phyloP scores from a whole-genome alignment of 2,888 invertebrate genomes.

The Perdita meconis region DNA sequence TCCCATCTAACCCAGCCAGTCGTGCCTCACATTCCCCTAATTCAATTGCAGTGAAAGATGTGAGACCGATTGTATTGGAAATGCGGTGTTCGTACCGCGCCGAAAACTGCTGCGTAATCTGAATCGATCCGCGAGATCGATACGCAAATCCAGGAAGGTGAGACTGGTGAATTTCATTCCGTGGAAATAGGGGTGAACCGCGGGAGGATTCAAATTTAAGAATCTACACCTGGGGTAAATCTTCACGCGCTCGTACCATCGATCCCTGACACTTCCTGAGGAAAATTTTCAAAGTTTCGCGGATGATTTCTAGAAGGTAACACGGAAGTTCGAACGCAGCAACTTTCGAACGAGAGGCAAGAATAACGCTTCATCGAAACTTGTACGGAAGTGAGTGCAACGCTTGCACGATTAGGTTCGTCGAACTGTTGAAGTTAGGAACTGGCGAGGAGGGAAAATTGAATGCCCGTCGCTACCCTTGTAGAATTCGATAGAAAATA shows the following conservation, averaged over 20 bases:
- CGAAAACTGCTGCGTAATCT: too few species aligned
- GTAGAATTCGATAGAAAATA: constrained; percentile 48
- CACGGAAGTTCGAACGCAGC: constrained; percentile 2
- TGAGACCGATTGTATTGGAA: too few species aligned
- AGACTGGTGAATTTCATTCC: constrained; percentile 19
- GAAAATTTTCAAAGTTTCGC: constrained; percentile 1
- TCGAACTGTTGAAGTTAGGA: constrained; percentile 17
- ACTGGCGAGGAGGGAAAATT: constrained; percentile 32
- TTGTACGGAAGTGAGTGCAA: constrained; percentile 28
- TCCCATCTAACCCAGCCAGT: too few species aligned
- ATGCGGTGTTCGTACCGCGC: too few species aligned
- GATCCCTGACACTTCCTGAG: constrained; percentile 21
- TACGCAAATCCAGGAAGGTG: too few species aligned
- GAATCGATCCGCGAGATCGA: too few species aligned
- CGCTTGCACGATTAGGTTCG: constrained; percentile 40
- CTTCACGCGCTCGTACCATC: constrained; percentile 25
- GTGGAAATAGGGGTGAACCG: too few species aligned
- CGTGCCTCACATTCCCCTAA: too few species aligned
- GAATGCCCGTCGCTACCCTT: constrained; percentile 40
- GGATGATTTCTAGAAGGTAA: constrained; percentile 28
- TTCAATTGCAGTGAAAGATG: too few species aligned
- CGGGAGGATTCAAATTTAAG: constrained; percentile 56
- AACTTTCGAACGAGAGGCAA: constrained; percentile 19
- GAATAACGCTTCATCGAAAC: constrained; percentile 37
- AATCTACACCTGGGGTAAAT: constrained; percentile 61